phyloP scores from a whole-genome alignment of 23 tunicate species.

The Ciona savignyi region DNA sequence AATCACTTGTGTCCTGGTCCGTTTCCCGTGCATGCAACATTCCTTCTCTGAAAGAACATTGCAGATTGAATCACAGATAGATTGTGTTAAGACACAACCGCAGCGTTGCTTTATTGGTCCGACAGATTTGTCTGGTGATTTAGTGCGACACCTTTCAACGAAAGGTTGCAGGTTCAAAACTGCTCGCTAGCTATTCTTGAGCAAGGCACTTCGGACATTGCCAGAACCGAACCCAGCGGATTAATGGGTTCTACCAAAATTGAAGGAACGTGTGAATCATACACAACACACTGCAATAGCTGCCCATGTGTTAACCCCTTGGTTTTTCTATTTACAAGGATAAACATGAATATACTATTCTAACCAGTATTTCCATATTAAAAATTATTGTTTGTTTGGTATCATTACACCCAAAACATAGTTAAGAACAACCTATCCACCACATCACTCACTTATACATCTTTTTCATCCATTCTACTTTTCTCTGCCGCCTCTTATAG shows the following conservation, averaged over 20 bases:
- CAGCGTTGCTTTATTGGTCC: background rate
- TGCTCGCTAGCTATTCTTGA: background rate
- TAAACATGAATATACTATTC: too few relatives aligned
- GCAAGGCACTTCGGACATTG: background rate
- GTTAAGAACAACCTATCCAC: background rate
- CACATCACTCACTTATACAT: conserved; percentile 68
- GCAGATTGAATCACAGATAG: too few relatives aligned
- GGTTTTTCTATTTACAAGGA: too few relatives aligned
- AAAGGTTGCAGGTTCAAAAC: background rate
- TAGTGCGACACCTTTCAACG: background rate
- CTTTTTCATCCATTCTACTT: conserved; percentile 89
- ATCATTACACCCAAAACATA: too few relatives aligned
- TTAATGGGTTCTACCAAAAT: too few relatives aligned
- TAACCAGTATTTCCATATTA: too few relatives aligned
- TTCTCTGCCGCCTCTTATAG: conserved; percentile 45
- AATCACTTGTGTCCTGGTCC: conserved; percentile 62
- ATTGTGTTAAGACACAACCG: too few relatives aligned
- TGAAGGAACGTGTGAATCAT: too few relatives aligned
- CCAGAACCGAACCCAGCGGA: too few relatives aligned
- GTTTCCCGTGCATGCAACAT: conserved; percentile 59
- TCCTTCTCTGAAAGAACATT: conserved; percentile 41
- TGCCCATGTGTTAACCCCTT: too few relatives aligned
- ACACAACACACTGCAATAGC: too few relatives aligned
- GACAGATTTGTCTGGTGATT: background rate
- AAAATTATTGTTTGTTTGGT: too few relatives aligned